Conservation (phyloP, 2,113 vertebrate species). For the Cyanocitta stelleri region DNA sequence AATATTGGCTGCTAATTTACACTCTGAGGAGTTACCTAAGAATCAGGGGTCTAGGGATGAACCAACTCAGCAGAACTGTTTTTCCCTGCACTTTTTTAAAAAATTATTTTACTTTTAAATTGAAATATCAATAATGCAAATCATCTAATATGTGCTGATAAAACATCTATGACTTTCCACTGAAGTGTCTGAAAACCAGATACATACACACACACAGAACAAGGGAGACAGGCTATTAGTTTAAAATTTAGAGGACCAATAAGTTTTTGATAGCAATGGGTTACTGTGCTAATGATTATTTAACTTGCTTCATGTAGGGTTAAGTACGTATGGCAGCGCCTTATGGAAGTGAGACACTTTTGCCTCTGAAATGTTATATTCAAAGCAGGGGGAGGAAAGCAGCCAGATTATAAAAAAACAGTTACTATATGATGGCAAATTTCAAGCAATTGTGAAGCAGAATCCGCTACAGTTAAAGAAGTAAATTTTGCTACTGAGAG, state of each 20-base stretch:
- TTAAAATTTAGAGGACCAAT: conserved; percentile 53
- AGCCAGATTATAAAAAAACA: neutral
- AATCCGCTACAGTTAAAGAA: neutral
- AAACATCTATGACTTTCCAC: conserved; percentile 8
- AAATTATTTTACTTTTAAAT: neutral
- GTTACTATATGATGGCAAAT: neutral
- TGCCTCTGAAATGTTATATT: conserved; percentile 1
- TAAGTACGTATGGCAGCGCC: conserved; percentile 1
- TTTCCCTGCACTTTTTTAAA: neutral
- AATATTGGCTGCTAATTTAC: conserved; percentile 1
- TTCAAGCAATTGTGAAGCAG: neutral
- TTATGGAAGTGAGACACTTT: conserved; percentile 8
- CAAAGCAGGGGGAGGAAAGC: neutral
- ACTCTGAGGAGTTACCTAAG: neutral
- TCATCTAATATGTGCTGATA: neutral
- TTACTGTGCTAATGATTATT: conserved; percentile 54
- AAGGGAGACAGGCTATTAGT: conserved; percentile 37
- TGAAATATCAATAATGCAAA: conserved; percentile 56
- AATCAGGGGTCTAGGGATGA: neutral
- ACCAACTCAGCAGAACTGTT: neutral
- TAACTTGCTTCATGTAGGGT: conserved; percentile 38
- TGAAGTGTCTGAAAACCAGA: conserved; percentile 4
- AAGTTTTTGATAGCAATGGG: conserved; percentile 62
- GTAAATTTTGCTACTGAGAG: neutral
- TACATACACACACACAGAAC: neutral